Conservation (phyloP, 2,797 vertebrate genomes). For the Dromococcyx pavoninus region DNA sequence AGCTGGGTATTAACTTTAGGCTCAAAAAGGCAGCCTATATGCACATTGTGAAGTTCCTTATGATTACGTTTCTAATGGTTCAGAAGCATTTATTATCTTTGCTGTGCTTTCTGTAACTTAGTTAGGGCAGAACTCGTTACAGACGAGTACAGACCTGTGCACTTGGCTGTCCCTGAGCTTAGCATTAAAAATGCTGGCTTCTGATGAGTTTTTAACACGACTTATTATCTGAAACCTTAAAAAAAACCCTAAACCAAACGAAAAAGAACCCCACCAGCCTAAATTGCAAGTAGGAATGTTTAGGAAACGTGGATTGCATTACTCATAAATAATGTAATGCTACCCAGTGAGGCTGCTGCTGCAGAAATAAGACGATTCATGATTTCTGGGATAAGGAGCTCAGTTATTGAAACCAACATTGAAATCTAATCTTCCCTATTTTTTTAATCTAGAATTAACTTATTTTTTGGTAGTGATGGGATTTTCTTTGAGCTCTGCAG, state of each 20-base stretch:
- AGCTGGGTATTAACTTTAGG: background rate
- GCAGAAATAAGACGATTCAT: background rate
- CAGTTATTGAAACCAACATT: background rate
- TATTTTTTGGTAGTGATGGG: background rate
- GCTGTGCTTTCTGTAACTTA: background rate
- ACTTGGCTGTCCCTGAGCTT: background rate
- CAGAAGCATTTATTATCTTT: background rate
- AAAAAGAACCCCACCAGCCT: background rate
- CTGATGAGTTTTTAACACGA: constrained; percentile 8
- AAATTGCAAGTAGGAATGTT: background rate
- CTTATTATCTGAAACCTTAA: background rate
- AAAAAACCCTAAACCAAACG: background rate
- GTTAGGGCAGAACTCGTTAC: background rate
- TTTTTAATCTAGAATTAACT: constrained; percentile 19
- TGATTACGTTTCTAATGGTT: background rate
- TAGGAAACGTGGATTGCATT: constrained; percentile 26
- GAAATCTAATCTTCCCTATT: background rate
- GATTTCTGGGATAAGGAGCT: constrained; percentile 7
- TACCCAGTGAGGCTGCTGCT: background rate
- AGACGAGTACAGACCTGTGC: background rate
- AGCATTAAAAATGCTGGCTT: background rate
- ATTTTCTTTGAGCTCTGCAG: constrained; percentile 34
- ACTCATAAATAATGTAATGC: constrained; percentile 42
- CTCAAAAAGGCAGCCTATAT: too few relatives aligned
- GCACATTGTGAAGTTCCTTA: background rate